Evolutionary conservation across 2,888 invertebrate species (phyloP), one percentile per base, ranked within the genome.

Genomic region (Parnassius apollo): DNA sequence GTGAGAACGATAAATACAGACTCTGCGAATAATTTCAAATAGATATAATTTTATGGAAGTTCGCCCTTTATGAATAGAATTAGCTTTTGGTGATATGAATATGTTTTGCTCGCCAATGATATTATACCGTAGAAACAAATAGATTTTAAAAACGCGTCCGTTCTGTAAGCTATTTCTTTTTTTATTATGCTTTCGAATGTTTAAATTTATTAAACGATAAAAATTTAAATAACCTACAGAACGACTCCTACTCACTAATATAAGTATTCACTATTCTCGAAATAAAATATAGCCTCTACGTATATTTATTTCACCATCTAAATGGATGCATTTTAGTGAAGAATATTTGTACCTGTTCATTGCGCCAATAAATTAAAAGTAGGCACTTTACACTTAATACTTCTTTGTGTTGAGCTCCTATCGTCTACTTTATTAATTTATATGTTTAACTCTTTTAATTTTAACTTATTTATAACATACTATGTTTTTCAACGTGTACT

Each of bases 301-400:
- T 65, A 35, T 35, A 35, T 35, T 35, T 35, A 69, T 65, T 75
- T 75, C 72, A 68, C 73, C 68, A 72, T 76, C 71, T 69, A 76
- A 77, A 81, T 76, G 81, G 82, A 81, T 82, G 75, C 74, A 74
- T 80, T 77, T 83, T 80, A 73, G 77, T 73, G 75, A 70, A 81
- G 82, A 64, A 65, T 72, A 82, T 79, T 75, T 80, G 89, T 90
- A 90, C 91, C 88, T 90, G 88, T 83, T 66, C 75, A 78, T 86
- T 88, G 85, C 85, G 81, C 85, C 86, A 86, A 85, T 86, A 67
- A 83, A 80, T 81, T 68, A 67, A 66, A 65, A 62, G 25, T 42
- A 44, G 22, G 13, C 10, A 53, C 11, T 57, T 49, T 49, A 54
- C 8, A 35, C 7, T 35, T 35, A 18, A 13, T 8, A 13, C 13